Percentiles rank a stretch among this genome's conserved stretches.
These are phyloP conservation scores for Triops cancriformis DNA, from an alignment of 1,140 invertebrate genomes.

Conservation along the genomic window DNA sequence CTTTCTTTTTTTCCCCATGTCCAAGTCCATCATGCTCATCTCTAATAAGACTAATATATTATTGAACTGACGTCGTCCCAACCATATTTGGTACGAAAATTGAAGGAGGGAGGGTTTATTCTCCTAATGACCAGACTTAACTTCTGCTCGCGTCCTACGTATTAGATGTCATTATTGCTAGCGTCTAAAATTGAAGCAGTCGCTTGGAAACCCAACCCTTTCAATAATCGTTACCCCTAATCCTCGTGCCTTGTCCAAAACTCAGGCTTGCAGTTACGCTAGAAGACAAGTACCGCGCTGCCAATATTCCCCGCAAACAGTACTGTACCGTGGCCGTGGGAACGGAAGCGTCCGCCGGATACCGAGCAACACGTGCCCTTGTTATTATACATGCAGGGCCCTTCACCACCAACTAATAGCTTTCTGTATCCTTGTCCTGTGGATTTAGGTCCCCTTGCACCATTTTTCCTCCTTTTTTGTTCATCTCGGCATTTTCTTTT, in stretches of 20 bases:
- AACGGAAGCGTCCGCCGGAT: not conserved
- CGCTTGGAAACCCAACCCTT: not conserved
- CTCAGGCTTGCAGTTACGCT: not conserved
- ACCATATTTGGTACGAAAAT: too few relatives aligned
- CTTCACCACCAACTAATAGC: not conserved
- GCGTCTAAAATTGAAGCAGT: not conserved
- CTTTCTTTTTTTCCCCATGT: not conserved
- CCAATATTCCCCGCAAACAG: not conserved
- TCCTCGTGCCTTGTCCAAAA: not conserved
- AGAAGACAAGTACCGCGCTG: not conserved
- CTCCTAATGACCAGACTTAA: too few relatives aligned
- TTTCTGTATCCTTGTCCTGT: not conserved
- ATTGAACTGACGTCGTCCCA: not conserved
- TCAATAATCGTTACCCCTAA: not conserved
- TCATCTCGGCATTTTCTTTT: not conserved
- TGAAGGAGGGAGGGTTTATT: too few relatives aligned
- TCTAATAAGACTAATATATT: not conserved
- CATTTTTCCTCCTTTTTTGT: not conserved
- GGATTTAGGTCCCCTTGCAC: not conserved
- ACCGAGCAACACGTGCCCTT: constrained; percentile 9
- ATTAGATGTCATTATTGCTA: too few relatives aligned
- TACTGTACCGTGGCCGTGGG: not conserved
- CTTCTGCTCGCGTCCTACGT: too few relatives aligned
- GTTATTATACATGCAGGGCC: not conserved
- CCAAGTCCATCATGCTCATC: not conserved